A percentile compares a stretch with the other conserved stretches of the same genome.
Conservation (phyloP, 2,888 invertebrate genomes). For the Germaria angustata region DNA sequence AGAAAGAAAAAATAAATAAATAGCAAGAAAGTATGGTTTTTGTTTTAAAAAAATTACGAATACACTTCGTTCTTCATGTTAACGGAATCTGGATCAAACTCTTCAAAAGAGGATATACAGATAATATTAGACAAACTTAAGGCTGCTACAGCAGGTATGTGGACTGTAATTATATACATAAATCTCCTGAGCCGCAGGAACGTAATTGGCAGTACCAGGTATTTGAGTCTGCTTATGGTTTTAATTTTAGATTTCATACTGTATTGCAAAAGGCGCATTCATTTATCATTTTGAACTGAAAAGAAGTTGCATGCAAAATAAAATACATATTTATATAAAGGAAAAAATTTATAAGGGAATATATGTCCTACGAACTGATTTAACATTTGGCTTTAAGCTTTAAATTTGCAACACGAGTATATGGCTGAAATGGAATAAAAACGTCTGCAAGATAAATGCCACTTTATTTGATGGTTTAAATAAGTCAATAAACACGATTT, state of each 20-base stretch:
- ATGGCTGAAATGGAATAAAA: neutral
- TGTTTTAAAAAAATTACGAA: neutral
- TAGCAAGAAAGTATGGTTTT: neutral
- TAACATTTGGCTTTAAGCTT: conserved; percentile 19
- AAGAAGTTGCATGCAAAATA: neutral
- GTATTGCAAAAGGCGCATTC: neutral
- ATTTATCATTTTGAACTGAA: neutral
- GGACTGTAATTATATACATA: no score
- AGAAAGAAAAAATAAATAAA: neutral
- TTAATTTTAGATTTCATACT: no score
- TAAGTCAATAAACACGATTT: no score
- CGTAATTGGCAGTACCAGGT: no score
- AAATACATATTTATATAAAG: neutral
- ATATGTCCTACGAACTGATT: conserved; percentile 13
- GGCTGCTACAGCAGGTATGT: no score
- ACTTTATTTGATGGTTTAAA: no score
- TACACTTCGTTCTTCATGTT: neutral
- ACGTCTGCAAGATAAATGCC: no score
- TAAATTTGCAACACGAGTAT: neutral
- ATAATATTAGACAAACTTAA: no score
- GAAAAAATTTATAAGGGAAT: neutral
- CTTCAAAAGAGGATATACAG: no score
- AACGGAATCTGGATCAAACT: no score
- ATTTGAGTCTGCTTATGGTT: no score
- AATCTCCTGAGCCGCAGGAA: no score